phyloP scores from a whole-genome alignment of 92 coral and sea anemone species.

The Hydrozoanthus gracilis region DNA sequence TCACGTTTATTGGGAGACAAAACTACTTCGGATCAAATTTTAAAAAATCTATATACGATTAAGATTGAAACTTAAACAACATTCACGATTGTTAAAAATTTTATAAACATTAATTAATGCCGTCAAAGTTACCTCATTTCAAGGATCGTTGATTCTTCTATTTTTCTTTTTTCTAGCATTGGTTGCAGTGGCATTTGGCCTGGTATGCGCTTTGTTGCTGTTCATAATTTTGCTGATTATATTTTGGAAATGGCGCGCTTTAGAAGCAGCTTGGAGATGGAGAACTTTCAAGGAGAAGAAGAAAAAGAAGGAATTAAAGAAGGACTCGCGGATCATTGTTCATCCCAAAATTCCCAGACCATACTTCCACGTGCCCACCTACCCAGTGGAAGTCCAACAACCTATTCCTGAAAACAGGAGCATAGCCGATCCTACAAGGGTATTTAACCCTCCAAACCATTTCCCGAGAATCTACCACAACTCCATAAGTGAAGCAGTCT shows the following conservation, averaged over 20 bases:
- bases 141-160: conserved; percentile 5
- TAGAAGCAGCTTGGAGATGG: conserved; percentile 42
- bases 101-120: background rate
- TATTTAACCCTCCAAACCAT: conserved; percentile 27
- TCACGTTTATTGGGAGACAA: too few species aligned
- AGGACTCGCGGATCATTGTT: conserved; percentile 34
- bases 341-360: conserved; percentile 37
- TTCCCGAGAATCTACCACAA: conserved; percentile 34
- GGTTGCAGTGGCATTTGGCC: conserved; percentile 41
- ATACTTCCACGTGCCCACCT: conserved; percentile 14
- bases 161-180: conserved; percentile 23
- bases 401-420: conserved; percentile 12
- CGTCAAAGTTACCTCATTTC: background rate
- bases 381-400: conserved; percentile 37
- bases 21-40: background rate
- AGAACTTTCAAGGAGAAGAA: conserved; percentile 20
- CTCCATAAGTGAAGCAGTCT: conserved; percentile 8
- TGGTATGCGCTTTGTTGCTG: conserved; percentile 28
- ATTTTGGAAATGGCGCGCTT: conserved; percentile 37
- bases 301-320: background rate
- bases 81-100: background rate
- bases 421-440: conserved; percentile 33
- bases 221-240: conserved; percentile 14
- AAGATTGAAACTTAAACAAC: background rate
- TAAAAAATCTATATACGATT: background rate